Percentiles rank a stretch among this genome's conserved stretches.
phyloP scores from a whole-genome alignment of 2,113 vertebrate genomes.

The Chaetops frenatus region DNA sequence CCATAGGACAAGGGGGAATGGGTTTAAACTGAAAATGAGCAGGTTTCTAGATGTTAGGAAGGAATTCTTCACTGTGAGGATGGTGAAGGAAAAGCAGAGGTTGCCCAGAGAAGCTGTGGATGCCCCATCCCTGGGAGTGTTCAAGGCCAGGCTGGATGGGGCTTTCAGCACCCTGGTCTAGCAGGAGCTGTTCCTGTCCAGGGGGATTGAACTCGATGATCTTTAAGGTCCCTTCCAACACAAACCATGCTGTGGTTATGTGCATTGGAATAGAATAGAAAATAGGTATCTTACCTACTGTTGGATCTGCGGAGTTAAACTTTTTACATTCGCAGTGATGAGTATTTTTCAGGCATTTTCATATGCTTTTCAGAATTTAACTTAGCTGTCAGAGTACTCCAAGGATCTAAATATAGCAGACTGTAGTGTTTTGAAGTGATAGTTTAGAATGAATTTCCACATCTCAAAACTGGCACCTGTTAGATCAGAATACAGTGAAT shows the following conservation, averaged over 20 bases:
- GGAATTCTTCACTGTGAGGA: background rate
- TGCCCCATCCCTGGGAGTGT: background rate
- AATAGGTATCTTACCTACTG: background rate
- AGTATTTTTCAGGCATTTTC: background rate
- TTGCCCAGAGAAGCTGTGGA: too few species aligned
- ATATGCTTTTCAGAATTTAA: background rate
- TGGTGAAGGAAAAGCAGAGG: background rate
- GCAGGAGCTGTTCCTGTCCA: background rate
- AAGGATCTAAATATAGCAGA: background rate
- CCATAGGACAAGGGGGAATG: background rate
- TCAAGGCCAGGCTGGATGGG: background rate
- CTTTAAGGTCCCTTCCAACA: background rate
- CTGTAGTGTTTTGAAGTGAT: background rate
- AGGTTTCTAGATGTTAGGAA: background rate
- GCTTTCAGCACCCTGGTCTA: background rate
- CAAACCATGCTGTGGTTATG: background rate
- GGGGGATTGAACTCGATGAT: background rate
- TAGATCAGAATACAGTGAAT: constrained; percentile 14
- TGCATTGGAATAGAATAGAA: background rate
- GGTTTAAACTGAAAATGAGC: background rate
- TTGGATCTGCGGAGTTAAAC: background rate
- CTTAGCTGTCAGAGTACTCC: background rate
- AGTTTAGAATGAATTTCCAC: constrained; percentile 6
- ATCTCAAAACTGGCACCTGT: constrained; percentile 23
- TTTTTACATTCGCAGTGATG: background rate